Base-by-base conservation (phyloP, 2,888 invertebrate genomes). In the Drosophila kokeensis region DNA sequence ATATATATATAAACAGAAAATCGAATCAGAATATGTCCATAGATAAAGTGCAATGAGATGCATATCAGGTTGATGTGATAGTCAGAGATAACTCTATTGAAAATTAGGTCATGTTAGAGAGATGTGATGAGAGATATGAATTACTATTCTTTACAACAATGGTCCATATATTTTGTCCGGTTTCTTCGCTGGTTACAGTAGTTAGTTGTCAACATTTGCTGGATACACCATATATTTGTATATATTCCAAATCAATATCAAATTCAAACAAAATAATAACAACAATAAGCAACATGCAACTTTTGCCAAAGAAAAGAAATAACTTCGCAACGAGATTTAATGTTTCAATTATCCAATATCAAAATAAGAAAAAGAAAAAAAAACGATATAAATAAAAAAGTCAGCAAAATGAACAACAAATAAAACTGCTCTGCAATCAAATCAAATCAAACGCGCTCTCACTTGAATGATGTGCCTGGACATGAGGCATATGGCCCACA, bases 381-480 rank as follows among this genome's bases (percentile, higher is more conserved):
- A 42, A 54, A 36, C 59, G 49, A 55, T 2, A 60, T 57, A 52
- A 55, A 18, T n/a, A 15, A 63, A 61, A 52, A 71, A 70, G 40
- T 71, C 69, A 62, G 55, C 65, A 76, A 79, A 69, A 59, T 60
- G 30, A 50, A 68, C 69, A 68, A 57, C 52, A 73, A 66, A 63
- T 72, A 73, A 32, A 64, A 59, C 60, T 68, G 70, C 68, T 70
- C 70, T 73, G 87, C 82, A 74, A 70, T 66, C 82, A 79, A 89
- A 70, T 82, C 72, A 81, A 79, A 79, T 81, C 79, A 81, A 86
- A 90, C 83, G 88, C 91, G 87, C 82, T 79, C 92, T 92, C 92
- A 92, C 92, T 92, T 92, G 92, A 83, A 82, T 92, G 90, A 81
- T 90, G 91, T 70, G 74, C 71, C 76, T 78, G 86, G 72, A 64